Percentiles rank a stretch among this genome's conserved stretches.
Conservation (phyloP, 2,113 vertebrate species). For the Galbula dea region DNA sequence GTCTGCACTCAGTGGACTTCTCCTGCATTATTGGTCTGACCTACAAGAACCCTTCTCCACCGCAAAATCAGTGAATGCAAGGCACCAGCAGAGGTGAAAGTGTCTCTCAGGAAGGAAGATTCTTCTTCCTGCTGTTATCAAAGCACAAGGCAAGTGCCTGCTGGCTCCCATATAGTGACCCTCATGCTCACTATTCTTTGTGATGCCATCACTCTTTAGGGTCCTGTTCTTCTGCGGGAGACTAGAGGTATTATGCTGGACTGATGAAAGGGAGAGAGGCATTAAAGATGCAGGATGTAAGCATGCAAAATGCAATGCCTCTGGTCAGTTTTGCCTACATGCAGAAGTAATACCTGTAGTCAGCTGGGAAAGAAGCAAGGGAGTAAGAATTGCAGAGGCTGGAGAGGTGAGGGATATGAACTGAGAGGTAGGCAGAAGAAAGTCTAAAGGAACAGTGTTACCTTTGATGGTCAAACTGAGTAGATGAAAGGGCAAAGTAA, state of each 20-base stretch:
- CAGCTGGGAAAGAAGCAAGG: neutral
- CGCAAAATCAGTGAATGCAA: neutral
- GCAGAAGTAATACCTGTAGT: neutral
- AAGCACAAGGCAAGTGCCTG: neutral
- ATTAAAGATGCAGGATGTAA: neutral
- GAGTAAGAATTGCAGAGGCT: neutral
- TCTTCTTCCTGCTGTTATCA: neutral
- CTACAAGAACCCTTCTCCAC: neutral
- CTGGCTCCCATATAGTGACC: neutral
- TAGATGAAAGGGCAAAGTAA: neutral
- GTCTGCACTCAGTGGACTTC: neutral
- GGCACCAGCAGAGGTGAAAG: neutral
- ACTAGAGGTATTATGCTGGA: neutral
- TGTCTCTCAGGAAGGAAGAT: neutral
- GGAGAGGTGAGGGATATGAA: neutral
- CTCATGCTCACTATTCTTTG: neutral
- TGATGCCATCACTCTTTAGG: neutral
- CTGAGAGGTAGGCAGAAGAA: neutral
- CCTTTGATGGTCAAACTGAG: neutral
- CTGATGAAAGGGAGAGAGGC: neutral
- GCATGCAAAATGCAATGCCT: neutral
- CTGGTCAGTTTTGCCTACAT: neutral
- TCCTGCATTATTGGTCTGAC: neutral
- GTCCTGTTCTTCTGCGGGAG: neutral
- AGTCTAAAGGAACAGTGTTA: neutral